Base-by-base conservation (phyloP, 2,113 vertebrate genomes). In the Noctilio leporinus region DNA sequence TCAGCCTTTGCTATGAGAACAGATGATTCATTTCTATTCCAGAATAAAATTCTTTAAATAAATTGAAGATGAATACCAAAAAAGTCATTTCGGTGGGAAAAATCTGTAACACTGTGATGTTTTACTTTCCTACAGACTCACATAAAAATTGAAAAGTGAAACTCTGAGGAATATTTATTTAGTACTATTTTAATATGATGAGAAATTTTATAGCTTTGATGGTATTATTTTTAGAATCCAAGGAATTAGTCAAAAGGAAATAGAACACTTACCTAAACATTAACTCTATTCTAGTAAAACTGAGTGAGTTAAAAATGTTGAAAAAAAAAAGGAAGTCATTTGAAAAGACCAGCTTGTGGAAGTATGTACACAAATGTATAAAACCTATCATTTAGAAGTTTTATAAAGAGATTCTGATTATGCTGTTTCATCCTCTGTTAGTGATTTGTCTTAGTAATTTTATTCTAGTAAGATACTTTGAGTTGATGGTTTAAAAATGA, bases 1-100 rank as follows among this genome's bases (percentile, higher is more conserved):
- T 89, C 45, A 86, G 26, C 87, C 33, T 38, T 30, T 91, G 80
- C 45, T 86, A 78, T 92, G 57, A 82, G 22, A 95, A 95, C 80
- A 97, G 90, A 95, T 95, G 97, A 93, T 45, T 91, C 30, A 4
- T 87, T 92, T 90, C 26, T 86, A 38, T 95, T 94, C 90, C 94
- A 90, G 65, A 95, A 87, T 76, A 11, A 92, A 93, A 87, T 93
- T 90, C 84, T 81, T 92, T 92, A 85, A 97, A 97, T 92, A 96
- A 87, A 53, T 76, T 86, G 84, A 53, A 96, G 81, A 90, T 72
- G 70, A 92, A 81, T 57, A 94, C 11, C 93, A 30, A 87, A 95
- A 95, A 95, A 93, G 89, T 92, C 95, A 92, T 5, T 75, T 75
- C 86, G 87, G 93, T 95, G 90, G 95, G 90, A 92, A 76, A 92